These are phyloP conservation scores for Nesogale talazaci DNA, from an alignment of 2,113 vertebrate species.

Conservation along the genomic window DNA sequence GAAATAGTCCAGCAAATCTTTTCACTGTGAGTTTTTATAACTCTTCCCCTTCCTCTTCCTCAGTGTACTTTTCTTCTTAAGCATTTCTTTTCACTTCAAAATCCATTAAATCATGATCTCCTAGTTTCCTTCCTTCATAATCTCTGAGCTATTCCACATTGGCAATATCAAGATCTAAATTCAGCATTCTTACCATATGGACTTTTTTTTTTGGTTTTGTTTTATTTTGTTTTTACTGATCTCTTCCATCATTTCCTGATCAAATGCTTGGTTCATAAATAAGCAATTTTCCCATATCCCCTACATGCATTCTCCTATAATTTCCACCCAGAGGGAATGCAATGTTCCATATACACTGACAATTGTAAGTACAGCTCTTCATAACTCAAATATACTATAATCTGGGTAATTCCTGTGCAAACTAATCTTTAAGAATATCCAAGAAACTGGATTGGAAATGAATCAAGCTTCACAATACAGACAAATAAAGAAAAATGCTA, in stretches of 20 bases:
- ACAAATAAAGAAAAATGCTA: conserved; percentile 11
- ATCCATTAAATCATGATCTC: background rate
- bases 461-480: conserved; percentile 35
- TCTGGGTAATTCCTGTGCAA: background rate
- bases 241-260: background rate
- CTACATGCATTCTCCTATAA: background rate
- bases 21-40: background rate
- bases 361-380: background rate
- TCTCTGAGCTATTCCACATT: background rate
- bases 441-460: conserved; percentile 61
- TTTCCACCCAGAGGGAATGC: background rate
- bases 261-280: background rate
- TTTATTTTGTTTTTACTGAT: background rate
- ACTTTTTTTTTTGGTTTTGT: background rate
- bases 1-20: background rate
- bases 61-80: background rate
- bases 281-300: background rate
- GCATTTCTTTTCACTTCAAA: background rate
- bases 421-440: conserved; percentile 76
- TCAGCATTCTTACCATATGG: background rate
- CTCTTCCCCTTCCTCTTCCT: background rate
- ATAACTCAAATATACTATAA: background rate
- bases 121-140: background rate
- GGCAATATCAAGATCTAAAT: background rate
- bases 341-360: background rate